These are phyloP conservation scores for Prunella strophiata DNA, from an alignment of 2,797 vertebrate species.

Conservation along the genomic window DNA sequence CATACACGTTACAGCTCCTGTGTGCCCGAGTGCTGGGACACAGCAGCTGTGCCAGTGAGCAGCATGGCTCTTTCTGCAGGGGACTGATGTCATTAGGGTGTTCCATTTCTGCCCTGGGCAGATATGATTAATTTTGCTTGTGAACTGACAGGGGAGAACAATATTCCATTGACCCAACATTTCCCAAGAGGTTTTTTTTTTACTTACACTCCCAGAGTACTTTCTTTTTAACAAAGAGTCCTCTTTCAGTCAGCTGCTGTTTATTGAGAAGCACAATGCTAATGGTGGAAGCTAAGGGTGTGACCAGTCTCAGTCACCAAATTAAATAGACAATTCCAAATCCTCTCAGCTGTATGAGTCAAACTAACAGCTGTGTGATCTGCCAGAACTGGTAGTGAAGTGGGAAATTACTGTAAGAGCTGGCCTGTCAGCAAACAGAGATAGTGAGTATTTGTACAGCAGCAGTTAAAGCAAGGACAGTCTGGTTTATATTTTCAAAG, in stretches of 20 bases:
- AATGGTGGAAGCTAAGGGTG: neutral
- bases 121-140: neutral
- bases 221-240: neutral
- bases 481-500: neutral
- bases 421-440: neutral
- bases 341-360: neutral
- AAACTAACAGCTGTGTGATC: neutral
- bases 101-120: conserved; percentile 43
- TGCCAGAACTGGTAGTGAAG: neutral
- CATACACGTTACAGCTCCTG: neutral
- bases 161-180: conserved; percentile 21
- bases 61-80: neutral
- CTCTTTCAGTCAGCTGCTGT: neutral
- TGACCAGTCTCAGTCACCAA: neutral
- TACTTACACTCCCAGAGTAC: neutral
- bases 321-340: neutral
- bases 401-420: neutral
- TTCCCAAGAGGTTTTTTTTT: neutral
- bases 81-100: conserved; percentile 39
- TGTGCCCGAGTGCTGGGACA: neutral
- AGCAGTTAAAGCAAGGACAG: neutral
- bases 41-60: neutral
- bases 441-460: neutral
- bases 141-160: conserved; percentile 45
- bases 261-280: neutral